These are phyloP conservation scores for Drosophila chauvacae DNA, from an alignment of 1,140 invertebrate species.

Conservation along the genomic window DNA sequence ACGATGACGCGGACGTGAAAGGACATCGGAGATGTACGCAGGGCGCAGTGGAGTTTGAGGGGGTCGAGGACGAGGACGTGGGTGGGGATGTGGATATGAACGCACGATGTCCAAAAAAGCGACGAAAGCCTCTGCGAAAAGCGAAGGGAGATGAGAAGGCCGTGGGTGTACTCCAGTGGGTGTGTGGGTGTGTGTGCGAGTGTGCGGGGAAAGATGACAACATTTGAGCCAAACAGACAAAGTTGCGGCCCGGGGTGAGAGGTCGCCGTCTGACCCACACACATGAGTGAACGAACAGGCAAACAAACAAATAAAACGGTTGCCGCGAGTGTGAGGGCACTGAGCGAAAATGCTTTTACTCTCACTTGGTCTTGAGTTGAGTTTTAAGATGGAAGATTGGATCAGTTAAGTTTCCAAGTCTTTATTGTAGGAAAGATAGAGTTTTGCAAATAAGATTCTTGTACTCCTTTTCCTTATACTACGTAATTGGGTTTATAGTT, in stretches of 20 bases:
- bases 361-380: no score
- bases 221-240: constrained; percentile 78
- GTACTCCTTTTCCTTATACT: no score
- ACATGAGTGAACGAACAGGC: constrained; percentile 76
- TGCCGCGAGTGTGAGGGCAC: constrained; percentile 31
- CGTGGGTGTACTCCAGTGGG: neutral
- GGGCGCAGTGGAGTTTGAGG: neutral
- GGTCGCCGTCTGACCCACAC: constrained; percentile 54
- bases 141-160: constrained; percentile 33
- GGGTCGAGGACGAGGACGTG: neutral
- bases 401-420: neutral
- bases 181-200: neutral
- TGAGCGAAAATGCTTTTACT: neutral
- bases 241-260: constrained; percentile 34
- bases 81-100: constrained; percentile 18
- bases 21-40: constrained; percentile 28
- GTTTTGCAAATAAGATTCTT: no score
- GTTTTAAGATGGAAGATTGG: neutral
- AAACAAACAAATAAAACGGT: constrained; percentile 76
- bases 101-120: constrained; percentile 66
- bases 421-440: neutral
- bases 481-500: neutral
- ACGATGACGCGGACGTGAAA: constrained; percentile 70
- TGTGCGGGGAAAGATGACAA: constrained; percentile 61
- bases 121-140: constrained; percentile 73